Percentiles rank a stretch among this genome's conserved stretches.
phyloP scores from a whole-genome alignment of 1,140 invertebrate species.

The Penaeus vannamei region DNA sequence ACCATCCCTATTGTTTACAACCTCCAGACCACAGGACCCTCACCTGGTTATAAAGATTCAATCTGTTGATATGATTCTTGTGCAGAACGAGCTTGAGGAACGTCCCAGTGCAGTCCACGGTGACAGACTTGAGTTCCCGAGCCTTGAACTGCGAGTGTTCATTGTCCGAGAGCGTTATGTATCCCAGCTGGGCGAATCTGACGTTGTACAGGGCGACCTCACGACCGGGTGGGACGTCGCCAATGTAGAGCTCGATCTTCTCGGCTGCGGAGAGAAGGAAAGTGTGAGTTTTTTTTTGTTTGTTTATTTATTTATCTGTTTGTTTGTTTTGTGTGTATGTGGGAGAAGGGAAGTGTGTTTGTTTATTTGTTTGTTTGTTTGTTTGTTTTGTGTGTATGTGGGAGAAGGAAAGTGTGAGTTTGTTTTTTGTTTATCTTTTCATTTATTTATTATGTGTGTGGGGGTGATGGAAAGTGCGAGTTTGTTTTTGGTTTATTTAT shows the following conservation, averaged over 20 bases:
- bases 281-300: no score
- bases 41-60: constrained; percentile 88
- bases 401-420: no score
- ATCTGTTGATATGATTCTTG: constrained; percentile 83
- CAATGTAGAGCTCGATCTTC: constrained; percentile 69
- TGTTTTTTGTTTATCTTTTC: no score
- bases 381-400: no score
- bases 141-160: constrained; percentile 85
- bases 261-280: constrained; percentile 67
- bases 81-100: constrained; percentile 89
- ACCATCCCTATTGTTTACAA: no score
- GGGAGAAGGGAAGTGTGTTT: neutral
- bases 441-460: no score
- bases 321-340: neutral
- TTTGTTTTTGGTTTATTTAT: no score
- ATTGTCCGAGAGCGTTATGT: constrained; percentile 87
- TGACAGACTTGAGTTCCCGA: constrained; percentile 88
- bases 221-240: constrained; percentile 72
- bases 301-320: no score
- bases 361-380: no score
- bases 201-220: constrained; percentile 72
- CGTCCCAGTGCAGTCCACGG: constrained; percentile 83
- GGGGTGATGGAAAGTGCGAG: no score
- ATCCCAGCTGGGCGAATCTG: constrained; percentile 82
- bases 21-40: constrained; percentile 8